phyloP scores from a whole-genome alignment of 2,888 invertebrate genomes.

The Choreutis nemorana region DNA sequence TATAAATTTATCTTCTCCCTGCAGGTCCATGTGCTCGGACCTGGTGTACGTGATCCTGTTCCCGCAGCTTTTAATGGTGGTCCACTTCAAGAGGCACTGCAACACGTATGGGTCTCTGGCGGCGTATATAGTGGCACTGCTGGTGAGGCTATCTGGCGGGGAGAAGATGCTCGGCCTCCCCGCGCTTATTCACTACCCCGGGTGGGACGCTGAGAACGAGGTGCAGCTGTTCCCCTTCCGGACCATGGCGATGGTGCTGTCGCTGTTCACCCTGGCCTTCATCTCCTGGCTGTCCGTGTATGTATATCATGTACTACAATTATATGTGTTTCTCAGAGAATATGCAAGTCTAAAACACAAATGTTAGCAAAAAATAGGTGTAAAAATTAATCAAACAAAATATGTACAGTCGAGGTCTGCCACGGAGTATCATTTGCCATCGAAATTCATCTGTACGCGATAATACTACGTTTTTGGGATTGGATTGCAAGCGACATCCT shows the following conservation, averaged over 20 bases:
- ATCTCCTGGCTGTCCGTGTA: slow-evolving; percentile 85
- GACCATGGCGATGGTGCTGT: slow-evolving; percentile 92
- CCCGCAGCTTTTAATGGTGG: slow-evolving; percentile 97
- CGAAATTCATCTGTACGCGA: no score
- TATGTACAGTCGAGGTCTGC: no score
- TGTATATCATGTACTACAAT: no score
- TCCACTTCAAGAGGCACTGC: slow-evolving; percentile 92
- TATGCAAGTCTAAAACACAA: no score
- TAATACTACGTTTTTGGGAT: no score
- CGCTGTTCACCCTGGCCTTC: slow-evolving; percentile 78
- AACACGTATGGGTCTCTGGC: slow-evolving; percentile 97
- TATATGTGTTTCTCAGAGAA: no score
- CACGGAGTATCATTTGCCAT: no score
- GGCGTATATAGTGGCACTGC: slow-evolving; percentile 84
- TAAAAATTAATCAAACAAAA: no score
- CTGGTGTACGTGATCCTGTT: slow-evolving; percentile 98
- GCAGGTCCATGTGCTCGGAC: slow-evolving; percentile 97
- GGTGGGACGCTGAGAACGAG: slow-evolving; percentile 78
- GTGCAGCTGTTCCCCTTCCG: slow-evolving; percentile 96
- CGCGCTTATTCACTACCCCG: slow-evolving; percentile 87
- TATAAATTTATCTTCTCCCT: no score
- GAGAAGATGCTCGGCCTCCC: slow-evolving; percentile 85
- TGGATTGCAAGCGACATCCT: no score
- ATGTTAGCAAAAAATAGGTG: no score
- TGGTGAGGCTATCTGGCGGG: slow-evolving; percentile 84